These are phyloP conservation scores for Sphaerodactylus townsendi DNA, from an alignment of 2,113 vertebrate species.

Conservation along the genomic window DNA sequence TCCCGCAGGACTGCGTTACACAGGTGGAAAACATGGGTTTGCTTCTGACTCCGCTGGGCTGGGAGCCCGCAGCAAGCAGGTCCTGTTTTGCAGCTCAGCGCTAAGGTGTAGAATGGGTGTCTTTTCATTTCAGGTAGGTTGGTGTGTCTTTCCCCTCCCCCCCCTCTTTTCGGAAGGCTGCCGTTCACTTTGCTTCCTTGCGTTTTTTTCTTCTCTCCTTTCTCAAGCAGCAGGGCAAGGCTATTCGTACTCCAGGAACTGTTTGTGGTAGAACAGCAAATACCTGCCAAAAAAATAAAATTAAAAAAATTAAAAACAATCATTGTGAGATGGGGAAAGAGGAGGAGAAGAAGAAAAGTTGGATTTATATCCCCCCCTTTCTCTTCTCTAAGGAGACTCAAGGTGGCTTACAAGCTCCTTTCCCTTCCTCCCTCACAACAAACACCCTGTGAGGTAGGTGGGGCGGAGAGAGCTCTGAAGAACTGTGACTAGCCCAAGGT, in stretches of 20 bases:
- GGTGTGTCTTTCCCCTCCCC: conserved; percentile 76
- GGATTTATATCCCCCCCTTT: no score
- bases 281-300: conserved; percentile 71
- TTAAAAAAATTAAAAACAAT: background rate
- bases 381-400: no score
- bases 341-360: conserved; percentile 20
- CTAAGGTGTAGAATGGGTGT: conserved; percentile 71
- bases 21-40: conserved; percentile 70
- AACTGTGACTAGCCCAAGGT: no score
- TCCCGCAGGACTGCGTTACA: conserved; percentile 65
- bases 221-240: conserved; percentile 63
- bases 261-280: conserved; percentile 98
- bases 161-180: conserved; percentile 66
- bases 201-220: conserved; percentile 38
- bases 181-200: conserved; percentile 64
- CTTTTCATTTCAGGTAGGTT: conserved; percentile 81
- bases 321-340: background rate
- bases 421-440: no score
- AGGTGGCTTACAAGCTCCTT: no score
- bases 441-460: no score
- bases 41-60: conserved; percentile 76
- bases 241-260: conserved; percentile 97
- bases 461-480: no score
- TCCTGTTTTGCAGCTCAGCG: conserved; percentile 85
- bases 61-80: conserved; percentile 85